These are phyloP conservation scores for Malurus splendens DNA, from an alignment of 2,797 vertebrate species.

Conservation along the genomic window DNA sequence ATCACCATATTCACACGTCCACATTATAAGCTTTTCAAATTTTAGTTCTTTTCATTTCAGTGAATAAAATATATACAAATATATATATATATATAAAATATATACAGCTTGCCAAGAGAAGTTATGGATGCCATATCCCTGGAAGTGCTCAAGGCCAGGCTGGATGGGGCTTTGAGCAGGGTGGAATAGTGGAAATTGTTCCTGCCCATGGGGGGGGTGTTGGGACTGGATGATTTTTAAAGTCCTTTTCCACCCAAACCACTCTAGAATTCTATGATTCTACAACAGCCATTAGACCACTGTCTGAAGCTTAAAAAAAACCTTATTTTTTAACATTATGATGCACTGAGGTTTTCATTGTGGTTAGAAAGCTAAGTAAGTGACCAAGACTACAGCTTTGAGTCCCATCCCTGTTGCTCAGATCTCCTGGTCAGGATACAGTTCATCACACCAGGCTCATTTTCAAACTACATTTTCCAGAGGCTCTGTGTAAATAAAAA, in stretches of 20 bases:
- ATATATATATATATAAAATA: not conserved
- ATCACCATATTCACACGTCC: fast-evolving
- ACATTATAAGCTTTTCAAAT: not conserved
- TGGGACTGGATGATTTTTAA: not conserved
- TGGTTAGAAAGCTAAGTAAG: not conserved
- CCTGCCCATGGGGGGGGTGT: not conserved
- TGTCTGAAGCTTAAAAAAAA: not conserved
- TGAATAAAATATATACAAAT: not conserved
- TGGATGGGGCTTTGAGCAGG: not conserved
- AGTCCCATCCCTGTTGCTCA: not conserved
- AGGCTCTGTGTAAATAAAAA: not conserved
- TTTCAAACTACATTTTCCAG: not conserved
- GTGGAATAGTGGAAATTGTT: not conserved
- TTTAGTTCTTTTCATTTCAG: not conserved
- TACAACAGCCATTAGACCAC: not conserved
- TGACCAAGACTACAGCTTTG: not conserved
- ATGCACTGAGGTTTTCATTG: not conserved
- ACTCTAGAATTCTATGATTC: not conserved
- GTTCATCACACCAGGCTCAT: not conserved
- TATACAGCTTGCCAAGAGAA: not conserved
- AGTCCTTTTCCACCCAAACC: not conserved
- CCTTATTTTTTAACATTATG: not conserved
- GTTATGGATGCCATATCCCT: not conserved
- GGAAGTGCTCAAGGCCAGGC: not conserved
- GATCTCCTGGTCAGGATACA: not conserved